Conservation (phyloP, 2,888 invertebrate species). For the Octodonta nipae region DNA sequence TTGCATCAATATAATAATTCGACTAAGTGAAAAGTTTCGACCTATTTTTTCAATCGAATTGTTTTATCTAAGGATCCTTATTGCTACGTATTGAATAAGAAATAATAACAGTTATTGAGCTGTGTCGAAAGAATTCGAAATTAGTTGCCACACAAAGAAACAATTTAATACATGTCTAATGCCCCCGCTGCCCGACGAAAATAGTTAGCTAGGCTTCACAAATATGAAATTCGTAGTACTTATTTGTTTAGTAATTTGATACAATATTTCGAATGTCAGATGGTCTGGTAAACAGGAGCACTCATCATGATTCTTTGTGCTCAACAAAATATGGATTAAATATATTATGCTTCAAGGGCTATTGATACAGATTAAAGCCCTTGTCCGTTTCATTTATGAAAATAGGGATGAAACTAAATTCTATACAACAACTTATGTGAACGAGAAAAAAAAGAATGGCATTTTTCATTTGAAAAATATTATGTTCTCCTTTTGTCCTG, state of each 20-base stretch:
- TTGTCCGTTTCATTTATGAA: slow-evolving; percentile 22
- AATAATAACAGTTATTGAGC: too few relatives aligned
- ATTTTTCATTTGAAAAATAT: slow-evolving; percentile 25
- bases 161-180: too few relatives aligned
- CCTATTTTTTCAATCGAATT: too few relatives aligned
- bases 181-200: too few relatives aligned
- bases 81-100: too few relatives aligned
- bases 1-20: too few relatives aligned
- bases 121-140: too few relatives aligned
- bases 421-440: slow-evolving; percentile 14
- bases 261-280: slow-evolving; percentile 29
- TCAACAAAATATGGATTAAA: slow-evolving; percentile 25
- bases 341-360: slow-evolving; percentile 26
- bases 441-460: slow-evolving; percentile 20
- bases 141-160: too few relatives aligned
- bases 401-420: slow-evolving; percentile 23
- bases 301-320: slow-evolving; percentile 30
- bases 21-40: too few relatives aligned
- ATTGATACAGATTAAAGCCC: slow-evolving; percentile 26
- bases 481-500: slow-evolving; percentile 29
- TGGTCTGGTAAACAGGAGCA: slow-evolving; percentile 30
- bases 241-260: slow-evolving; percentile 24
- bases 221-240: too few relatives aligned
- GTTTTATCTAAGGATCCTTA: too few relatives aligned
- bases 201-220: too few relatives aligned